These are phyloP conservation scores for Ctenoplectra terminalis DNA, from an alignment of 1,140 invertebrate genomes.

Conservation along the genomic window DNA sequence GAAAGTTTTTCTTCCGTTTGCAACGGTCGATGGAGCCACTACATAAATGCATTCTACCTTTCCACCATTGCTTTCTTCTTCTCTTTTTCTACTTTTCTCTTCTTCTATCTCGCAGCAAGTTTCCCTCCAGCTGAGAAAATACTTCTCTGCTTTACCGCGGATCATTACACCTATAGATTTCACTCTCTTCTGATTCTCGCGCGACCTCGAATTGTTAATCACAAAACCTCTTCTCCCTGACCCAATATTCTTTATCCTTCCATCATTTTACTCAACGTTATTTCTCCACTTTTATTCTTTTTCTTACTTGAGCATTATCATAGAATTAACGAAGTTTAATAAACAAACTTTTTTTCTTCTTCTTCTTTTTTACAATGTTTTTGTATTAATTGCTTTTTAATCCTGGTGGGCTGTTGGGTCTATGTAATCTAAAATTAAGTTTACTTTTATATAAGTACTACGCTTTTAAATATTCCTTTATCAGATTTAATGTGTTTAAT, in stretches of 20 bases:
- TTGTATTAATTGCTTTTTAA: no score
- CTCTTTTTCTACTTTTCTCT: not conserved
- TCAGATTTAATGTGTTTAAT: no score
- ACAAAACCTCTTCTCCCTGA: conserved; percentile 20
- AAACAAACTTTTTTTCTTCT: no score
- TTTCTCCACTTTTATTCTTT: no score
- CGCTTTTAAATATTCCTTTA: no score
- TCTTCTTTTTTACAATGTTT: no score
- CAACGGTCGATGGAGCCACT: conserved; percentile 64
- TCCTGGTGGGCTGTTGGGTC: no score
- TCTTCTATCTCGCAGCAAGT: not conserved
- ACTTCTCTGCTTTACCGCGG: conserved; percentile 45
- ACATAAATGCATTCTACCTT: conserved; percentile 75
- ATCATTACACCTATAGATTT: conserved; percentile 66
- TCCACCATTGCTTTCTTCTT: conserved; percentile 27
- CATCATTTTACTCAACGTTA: no score
- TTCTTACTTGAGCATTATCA: no score
- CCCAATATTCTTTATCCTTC: not conserved
- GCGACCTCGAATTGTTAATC: conserved; percentile 57
- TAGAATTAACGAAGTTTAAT: no score
- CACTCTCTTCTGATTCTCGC: conserved; percentile 52
- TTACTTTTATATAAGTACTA: no score
- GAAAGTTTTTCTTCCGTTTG: conserved; percentile 76
- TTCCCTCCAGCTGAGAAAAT: conserved; percentile 33
- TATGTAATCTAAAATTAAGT: no score